These are phyloP conservation scores for Laspeyria flexula DNA, from an alignment of 2,888 invertebrate species.

Conservation along the genomic window DNA sequence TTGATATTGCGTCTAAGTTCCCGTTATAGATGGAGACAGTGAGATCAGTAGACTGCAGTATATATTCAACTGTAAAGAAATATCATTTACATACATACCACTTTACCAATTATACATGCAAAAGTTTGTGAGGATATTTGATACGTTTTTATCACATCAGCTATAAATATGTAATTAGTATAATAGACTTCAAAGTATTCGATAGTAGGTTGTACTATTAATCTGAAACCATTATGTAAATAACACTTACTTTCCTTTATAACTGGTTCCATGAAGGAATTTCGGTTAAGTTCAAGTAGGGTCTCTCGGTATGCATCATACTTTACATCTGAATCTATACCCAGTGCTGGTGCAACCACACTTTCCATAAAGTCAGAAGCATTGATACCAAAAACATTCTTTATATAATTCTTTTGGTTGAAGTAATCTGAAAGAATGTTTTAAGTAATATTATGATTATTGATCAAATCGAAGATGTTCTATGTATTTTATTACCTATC, in stretches of 20 bases:
- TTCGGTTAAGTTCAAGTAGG: constrained; percentile 84
- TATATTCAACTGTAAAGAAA: constrained; percentile 86
- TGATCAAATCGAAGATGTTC: too few relatives aligned
- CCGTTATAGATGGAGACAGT: constrained; percentile 90
- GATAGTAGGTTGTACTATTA: background rate
- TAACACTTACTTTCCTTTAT: constrained; percentile 83
- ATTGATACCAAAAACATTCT: constrained; percentile 44
- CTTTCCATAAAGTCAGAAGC: constrained; percentile 88
- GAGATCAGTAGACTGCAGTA: constrained; percentile 88
- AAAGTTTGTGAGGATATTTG: too few relatives aligned
- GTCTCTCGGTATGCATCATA: constrained; percentile 87
- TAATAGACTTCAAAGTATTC: too few relatives aligned
- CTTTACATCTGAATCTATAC: constrained; percentile 83
- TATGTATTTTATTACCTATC: too few relatives aligned
- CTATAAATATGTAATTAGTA: too few relatives aligned
- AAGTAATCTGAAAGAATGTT: constrained; percentile 60
- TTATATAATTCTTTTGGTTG: constrained; percentile 54
- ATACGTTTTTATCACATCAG: too few relatives aligned
- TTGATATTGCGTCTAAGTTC: constrained; percentile 94
- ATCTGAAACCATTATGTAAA: background rate
- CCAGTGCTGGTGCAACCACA: constrained; percentile 88
- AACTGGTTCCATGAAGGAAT: constrained; percentile 91
- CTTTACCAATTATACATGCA: too few relatives aligned
- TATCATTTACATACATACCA: too few relatives aligned
- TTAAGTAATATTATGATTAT: background rate